A percentile compares a stretch with the other conserved stretches of the same genome.
phyloP scores from a whole-genome alignment of 2,888 invertebrate species.

The Neocrepidodera transversa region DNA sequence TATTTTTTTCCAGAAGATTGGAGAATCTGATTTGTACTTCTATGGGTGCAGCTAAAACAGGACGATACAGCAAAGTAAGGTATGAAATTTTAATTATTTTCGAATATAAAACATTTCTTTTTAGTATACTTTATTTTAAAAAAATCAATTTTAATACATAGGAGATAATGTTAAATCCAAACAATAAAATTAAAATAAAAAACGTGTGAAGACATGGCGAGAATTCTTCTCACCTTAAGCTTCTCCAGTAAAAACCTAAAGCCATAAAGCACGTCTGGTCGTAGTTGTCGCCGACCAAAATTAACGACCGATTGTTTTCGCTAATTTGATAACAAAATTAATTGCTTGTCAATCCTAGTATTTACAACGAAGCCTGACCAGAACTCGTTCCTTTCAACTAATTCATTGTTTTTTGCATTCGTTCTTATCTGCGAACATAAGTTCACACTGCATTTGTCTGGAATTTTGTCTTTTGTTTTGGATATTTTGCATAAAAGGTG shows the following conservation, averaged over 20 bases:
- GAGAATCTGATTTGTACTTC: too few species aligned
- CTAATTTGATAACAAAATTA: slow-evolving; percentile 60
- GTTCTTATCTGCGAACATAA: slow-evolving; percentile 40
- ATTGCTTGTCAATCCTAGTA: slow-evolving; percentile 57
- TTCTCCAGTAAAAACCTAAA: slow-evolving; percentile 21
- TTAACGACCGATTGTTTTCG: slow-evolving; percentile 56
- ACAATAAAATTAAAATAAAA: neutral
- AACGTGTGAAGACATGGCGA: slow-evolving; percentile 14
- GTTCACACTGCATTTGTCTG: slow-evolving; percentile 46
- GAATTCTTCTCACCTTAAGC: slow-evolving; percentile 30
- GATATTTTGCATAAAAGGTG: slow-evolving; percentile 31
- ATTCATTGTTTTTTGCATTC: slow-evolving; percentile 35
- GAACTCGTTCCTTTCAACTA: slow-evolving; percentile 18
- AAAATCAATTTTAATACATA: too few species aligned
- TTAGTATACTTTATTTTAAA: too few species aligned
- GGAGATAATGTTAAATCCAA: neutral
- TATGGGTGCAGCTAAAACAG: too few species aligned
- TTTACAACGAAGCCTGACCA: slow-evolving; percentile 54
- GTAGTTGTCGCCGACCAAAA: slow-evolving; percentile 43
- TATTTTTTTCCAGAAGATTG: too few species aligned
- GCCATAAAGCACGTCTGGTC: slow-evolving; percentile 43
- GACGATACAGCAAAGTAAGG: too few species aligned
- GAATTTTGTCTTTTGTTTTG: slow-evolving; percentile 36
- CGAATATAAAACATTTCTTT: too few species aligned
- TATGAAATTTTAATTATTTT: too few species aligned